Evolutionary conservation across 2,113 vertebrate genomes (phyloP), one percentile per base, ranked within the genome.

Genomic region (Heloderma charlesbogerti): DNA sequence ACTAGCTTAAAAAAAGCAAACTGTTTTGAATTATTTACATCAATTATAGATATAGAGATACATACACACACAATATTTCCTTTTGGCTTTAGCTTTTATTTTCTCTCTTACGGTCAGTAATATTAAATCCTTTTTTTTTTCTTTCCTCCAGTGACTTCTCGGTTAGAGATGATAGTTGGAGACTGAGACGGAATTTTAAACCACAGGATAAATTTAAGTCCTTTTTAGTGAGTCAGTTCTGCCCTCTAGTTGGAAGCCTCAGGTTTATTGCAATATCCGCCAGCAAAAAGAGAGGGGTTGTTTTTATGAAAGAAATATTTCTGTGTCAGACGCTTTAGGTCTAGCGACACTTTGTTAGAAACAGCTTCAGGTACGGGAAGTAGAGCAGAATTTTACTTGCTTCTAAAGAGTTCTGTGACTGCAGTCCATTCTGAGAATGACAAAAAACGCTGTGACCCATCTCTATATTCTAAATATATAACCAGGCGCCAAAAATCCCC

Each of bases 81-180:
- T 22, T 63, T 54, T 54, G 51, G 60, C 12, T 63, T 63, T 12
- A 37, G 12, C 51, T 91, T 91, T 88, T 93, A 57, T 92, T 96
- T 95, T 92, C 74, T 34, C 82, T 4, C 18, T 90, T 86, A 93
- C 88, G 82, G 84, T 89, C 89, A 89, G 91, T 94, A 86, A 85
- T 86, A 63, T 93, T 88, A 75, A 95, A 93, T 93, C 91, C 91
- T 94, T 51, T 94, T 91, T 82, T 90, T 81, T 94, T 94, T 94
- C 69, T n/a, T 77, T 69, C 43, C 87, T 93, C 90, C 89, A 85
- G 81, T 90, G 75, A 82, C 93, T 86, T 86, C 94, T 94, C 81
- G 60, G 40, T 94, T 91, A 94, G 89, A 94, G 92, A 82, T 77
- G 16, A 86, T 18, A 86, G 91, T 18, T 92, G 92, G 92, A 51